Evolutionary conservation across 2,888 invertebrate species (phyloP), one percentile per base, ranked within the genome.

Genomic region (Tiphia femorata): DNA sequence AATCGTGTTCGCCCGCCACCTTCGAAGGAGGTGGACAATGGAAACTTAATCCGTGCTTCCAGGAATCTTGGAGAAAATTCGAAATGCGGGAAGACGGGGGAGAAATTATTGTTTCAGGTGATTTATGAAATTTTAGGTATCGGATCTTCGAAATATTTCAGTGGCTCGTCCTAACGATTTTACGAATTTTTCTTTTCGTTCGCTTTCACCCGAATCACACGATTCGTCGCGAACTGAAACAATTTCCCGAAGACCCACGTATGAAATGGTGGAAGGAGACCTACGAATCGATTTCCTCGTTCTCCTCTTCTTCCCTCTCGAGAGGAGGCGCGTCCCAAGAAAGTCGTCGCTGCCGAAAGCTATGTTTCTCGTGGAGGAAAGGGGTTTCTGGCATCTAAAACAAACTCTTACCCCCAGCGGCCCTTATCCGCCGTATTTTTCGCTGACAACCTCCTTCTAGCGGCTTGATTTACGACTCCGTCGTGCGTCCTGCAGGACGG

Each of bases 381-480:
- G 62, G 67, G 53, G 61, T 49, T 70, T 74, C 67, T 70, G 66
- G 75, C 73, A 73, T 75, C 75, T 75, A 78, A 80, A 80, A 80
- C 80, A 80, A 80, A 80, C 78, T 78, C 75, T 71, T 73, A 61
- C 73, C 72, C 69, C 70, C 70, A 62, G 67, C 67, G 71, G 72
- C 70, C 75, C 75, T 77, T 77, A 77, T 79, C 73, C 76, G 78
- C 75, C 73, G 76, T 77, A 81, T 79, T 79, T 80, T 79, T 80
- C 77, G 79, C 80, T 81, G 81, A 81, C 81, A 79, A 79, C 77
- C 78, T 77, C 77, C 80, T 77, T 76, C 78, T 76, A 73, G 70
- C 62, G 46, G 47, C 67, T 73, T 81, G 81, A 81, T 81, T 81
- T 80, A 81, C 79, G 74, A 67, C 75, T 64, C 70, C 58, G 55